Base-by-base conservation (phyloP, 1,140 invertebrate species). In the Wiebesia pumilae region DNA sequence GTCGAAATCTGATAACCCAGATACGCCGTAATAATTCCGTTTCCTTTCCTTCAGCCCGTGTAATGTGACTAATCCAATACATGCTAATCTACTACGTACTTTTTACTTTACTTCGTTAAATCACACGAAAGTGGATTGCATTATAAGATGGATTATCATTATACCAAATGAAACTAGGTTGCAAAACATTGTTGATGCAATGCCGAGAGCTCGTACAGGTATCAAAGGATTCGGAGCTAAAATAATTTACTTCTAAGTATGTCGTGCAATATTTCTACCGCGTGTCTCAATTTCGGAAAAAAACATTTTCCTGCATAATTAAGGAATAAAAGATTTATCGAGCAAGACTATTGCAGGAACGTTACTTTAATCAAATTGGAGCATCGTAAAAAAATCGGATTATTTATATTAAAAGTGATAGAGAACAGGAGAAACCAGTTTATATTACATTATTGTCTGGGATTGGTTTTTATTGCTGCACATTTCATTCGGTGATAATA, bases 1-100 rank as follows among this genome's bases (percentile, higher is more conserved):
- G 51, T 84, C 54, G 82, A 75, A 77, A 84, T 77, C 82, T 43
- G 82, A 84, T 77, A 84, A 77, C 71, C 82, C 54, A 77, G 12
- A 77, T 62, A 73, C 67, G 67, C 35, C 67, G 30, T 16, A 54
- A 58, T 73, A 33, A 35, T 21, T 35, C 58, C 43, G 16, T 19
- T 67, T 43, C 3, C 10, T 62, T 80, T 62, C 21, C 16, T n/a
- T 62, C 27, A 62, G 21, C 27, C 27, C 27, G 4, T 27, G 10
- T 14, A 62, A n/a, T n/a, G n/a, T n/a, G n/a, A n/a, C n/a, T n/a
- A n/a, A n/a, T n/a, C n/a, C n/a, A n/a, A n/a, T n/a, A n/a, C n/a
- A n/a, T n/a, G n/a, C 27, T 27, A 27, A 62, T 3, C 58, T 62
- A 62, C 24, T 62, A 27, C 21, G 14, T 14, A 62, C 27, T 62